These are phyloP conservation scores for Lordiphosa fenestrarum DNA, from an alignment of 2,888 invertebrate genomes.

Conservation along the genomic window DNA sequence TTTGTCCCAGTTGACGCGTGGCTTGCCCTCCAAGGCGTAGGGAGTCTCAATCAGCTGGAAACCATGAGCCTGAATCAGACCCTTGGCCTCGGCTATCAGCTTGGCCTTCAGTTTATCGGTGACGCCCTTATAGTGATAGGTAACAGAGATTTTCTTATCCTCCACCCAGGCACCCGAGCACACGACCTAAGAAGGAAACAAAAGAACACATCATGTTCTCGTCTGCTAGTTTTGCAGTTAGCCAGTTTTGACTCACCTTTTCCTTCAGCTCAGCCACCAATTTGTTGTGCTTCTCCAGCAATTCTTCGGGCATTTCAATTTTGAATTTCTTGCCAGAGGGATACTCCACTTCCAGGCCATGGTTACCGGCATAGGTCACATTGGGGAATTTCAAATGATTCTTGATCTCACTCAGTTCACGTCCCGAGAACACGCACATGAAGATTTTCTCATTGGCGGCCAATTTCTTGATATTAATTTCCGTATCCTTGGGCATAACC, in stretches of 20 bases:
- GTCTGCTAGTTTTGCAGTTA: no score
- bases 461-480: slow-evolving; percentile 85
- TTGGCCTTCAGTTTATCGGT: slow-evolving; percentile 83
- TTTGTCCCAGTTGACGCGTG: slow-evolving; percentile 90
- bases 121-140: slow-evolving; percentile 88
- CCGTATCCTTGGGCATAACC: slow-evolving; percentile 86
- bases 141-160: slow-evolving; percentile 87
- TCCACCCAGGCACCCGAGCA: slow-evolving; percentile 89
- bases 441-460: slow-evolving; percentile 87
- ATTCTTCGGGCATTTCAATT: slow-evolving; percentile 87
- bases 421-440: slow-evolving; percentile 87
- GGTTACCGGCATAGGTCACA: slow-evolving; percentile 89
- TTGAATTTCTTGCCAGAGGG: slow-evolving; percentile 89
- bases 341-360: slow-evolving; percentile 88
- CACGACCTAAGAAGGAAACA: slow-evolving; percentile 81
- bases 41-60: slow-evolving; percentile 86
- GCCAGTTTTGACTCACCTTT: slow-evolving; percentile 79
- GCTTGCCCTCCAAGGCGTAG: slow-evolving; percentile 88
- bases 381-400: slow-evolving; percentile 83
- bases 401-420: slow-evolving; percentile 87
- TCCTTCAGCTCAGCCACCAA: slow-evolving; percentile 85
- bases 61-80: slow-evolving; percentile 84
- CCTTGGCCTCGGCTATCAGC: slow-evolving; percentile 84
- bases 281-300: slow-evolving; percentile 85
- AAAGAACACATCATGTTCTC: neutral